phyloP scores from a whole-genome alignment of 2,888 invertebrate genomes.

The Cyclophora punctaria region DNA sequence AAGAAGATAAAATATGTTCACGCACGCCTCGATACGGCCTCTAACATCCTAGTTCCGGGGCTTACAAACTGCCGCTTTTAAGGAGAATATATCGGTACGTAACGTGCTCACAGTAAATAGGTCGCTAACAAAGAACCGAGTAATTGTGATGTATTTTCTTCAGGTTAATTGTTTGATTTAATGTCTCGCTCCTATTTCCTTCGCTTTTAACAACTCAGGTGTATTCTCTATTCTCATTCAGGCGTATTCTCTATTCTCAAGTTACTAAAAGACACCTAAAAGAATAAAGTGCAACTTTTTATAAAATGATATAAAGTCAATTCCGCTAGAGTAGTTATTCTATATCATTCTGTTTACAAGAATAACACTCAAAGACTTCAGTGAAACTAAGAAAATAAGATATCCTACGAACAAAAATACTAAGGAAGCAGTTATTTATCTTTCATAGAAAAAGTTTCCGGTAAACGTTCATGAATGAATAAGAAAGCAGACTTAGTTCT shows the following conservation, averaged over 20 bases:
- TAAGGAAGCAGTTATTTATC: constrained; percentile 21
- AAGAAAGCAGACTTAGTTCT: constrained; percentile 32
- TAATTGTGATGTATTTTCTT: constrained; percentile 1
- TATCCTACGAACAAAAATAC: constrained; percentile 17
- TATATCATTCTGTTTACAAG: constrained; percentile 4
- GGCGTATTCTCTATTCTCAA: no score
- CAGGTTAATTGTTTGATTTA: no score
- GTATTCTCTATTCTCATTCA: no score
- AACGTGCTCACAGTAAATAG: constrained; percentile 6
- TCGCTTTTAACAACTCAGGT: no score
- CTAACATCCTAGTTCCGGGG: constrained; percentile 40
- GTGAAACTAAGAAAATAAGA: constrained; percentile 19
- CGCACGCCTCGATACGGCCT: constrained; percentile 58
- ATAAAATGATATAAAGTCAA: no score
- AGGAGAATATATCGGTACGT: constrained; percentile 15
- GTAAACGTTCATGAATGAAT: constrained; percentile 37
- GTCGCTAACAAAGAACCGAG: constrained; percentile 5
- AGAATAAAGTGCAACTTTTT: no score
- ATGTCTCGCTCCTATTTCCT: no score
- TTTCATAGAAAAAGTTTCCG: constrained; percentile 21
- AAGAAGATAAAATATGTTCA: constrained; percentile 69
- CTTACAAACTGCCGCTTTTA: constrained; percentile 18
- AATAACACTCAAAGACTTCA: background rate
- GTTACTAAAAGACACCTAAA: no score
- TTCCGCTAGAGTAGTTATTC: no score